Conservation (phyloP, 2,113 vertebrate species). For the Tonatia bakeri region DNA sequence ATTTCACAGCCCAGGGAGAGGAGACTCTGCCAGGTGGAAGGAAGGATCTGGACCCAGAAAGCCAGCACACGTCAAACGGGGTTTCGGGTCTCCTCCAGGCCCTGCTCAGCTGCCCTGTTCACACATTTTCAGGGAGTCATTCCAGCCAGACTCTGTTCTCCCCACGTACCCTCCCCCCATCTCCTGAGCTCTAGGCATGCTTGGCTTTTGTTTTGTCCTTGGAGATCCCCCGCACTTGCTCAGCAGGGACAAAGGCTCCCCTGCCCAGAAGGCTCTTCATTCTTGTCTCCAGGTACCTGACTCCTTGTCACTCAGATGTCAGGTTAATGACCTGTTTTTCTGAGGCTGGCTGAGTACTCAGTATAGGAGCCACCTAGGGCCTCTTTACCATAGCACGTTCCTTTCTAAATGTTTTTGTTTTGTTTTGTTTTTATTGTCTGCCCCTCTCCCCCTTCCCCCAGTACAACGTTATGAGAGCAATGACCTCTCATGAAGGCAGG, state of each 20-base stretch:
- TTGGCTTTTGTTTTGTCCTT: neutral
- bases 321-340: neutral
- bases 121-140: neutral
- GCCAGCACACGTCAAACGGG: neutral
- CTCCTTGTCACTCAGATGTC: neutral
- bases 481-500: neutral
- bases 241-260: neutral
- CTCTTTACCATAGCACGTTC: fast-evolving
- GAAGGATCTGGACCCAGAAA: neutral
- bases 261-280: neutral
- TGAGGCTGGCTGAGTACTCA: neutral
- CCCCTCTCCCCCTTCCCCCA: too few species aligned
- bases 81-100: neutral
- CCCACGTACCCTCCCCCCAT: neutral
- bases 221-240: neutral
- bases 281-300: neutral
- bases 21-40: neutral
- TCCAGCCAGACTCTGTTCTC: neutral
- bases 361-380: neutral
- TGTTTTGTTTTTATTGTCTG: neutral
- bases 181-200: neutral
- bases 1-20: conserved; percentile 13
- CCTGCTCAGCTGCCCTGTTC: neutral
- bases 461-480: neutral
- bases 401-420: neutral